Conservation (phyloP, 2,113 vertebrate species). For the Caranx melampygus region DNA sequence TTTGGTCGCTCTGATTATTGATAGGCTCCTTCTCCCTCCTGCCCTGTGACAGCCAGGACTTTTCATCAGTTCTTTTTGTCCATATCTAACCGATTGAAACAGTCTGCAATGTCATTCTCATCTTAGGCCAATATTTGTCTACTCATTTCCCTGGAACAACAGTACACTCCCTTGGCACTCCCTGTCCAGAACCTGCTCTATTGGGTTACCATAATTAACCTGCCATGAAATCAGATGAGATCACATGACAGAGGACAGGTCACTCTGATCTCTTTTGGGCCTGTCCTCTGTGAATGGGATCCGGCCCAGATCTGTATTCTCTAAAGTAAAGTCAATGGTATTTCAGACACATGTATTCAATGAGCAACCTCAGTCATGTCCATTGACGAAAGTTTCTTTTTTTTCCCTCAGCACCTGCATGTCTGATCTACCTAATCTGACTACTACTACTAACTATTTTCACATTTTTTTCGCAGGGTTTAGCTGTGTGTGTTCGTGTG, state of each 20-base stretch:
- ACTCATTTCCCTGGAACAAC: conserved; percentile 44
- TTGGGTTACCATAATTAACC: conserved; percentile 33
- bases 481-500: conserved; percentile 36
- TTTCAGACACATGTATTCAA: conserved; percentile 82
- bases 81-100: conserved; percentile 79
- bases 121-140: conserved; percentile 52
- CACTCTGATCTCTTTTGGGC: conserved; percentile 20
- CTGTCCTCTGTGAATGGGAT: conserved; percentile 51
- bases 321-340: conserved; percentile 75
- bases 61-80: conserved; percentile 60
- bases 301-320: conserved; percentile 38
- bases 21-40: conserved; percentile 32
- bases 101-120: conserved; percentile 84
- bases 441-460: conserved; percentile 38
- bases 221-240: conserved; percentile 26
- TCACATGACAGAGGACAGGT: conserved; percentile 61
- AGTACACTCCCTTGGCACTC: conserved; percentile 27
- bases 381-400: conserved; percentile 61
- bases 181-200: conserved; percentile 28
- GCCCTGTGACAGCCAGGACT: conserved; percentile 42
- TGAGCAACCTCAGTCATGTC: conserved; percentile 69
- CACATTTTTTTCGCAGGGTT: conserved; percentile 49
- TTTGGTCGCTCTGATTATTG: conserved; percentile 23
- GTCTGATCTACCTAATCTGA: conserved; percentile 60
- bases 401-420: conserved; percentile 72